A percentile compares a stretch with the other conserved stretches of the same genome.
These are phyloP conservation scores for Spongilla lacustris DNA, from an alignment of 37 sponge, comb jelly and placozoan genomes.

Conservation along the genomic window DNA sequence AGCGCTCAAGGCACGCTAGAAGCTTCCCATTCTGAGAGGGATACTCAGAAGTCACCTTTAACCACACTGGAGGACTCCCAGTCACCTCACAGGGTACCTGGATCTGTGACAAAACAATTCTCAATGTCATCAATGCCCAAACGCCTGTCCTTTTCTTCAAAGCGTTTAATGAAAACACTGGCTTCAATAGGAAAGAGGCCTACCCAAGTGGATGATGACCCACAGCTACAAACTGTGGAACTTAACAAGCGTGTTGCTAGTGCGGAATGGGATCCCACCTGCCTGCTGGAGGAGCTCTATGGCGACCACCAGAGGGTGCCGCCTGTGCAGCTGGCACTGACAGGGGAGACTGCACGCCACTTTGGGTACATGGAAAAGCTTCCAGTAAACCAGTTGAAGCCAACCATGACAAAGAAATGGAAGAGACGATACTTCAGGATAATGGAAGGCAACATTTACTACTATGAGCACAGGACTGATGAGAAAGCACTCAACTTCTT, in stretches of 20 bases:
- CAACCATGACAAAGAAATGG: conserved; percentile 68
- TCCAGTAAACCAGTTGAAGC: conserved; percentile 65
- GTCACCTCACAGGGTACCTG: background rate
- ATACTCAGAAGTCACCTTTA: background rate
- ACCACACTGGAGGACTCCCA: background rate
- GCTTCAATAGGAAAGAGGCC: background rate
- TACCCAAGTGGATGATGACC: background rate
- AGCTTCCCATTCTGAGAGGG: background rate
- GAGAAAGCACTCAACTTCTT: conserved; percentile 51
- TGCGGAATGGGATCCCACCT: conserved; percentile 78
- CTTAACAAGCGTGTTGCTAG: background rate
- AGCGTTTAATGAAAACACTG: background rate
- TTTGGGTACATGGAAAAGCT: conserved; percentile 79
- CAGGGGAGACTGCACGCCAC: conserved; percentile 51
- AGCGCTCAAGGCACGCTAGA: background rate
- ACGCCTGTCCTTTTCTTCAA: background rate
- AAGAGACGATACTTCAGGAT: conserved; percentile 75
- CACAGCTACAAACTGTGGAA: background rate
- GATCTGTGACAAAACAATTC: background rate
- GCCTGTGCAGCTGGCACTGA: background rate
- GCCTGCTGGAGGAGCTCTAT: conserved; percentile 81
- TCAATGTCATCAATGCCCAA: background rate
- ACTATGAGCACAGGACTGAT: conserved; percentile 61
- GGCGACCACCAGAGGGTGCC: conserved; percentile 25
- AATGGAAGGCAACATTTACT: conserved; percentile 69